Evolutionary conservation across 2,888 invertebrate genomes (phyloP), one percentile per base, ranked within the genome.

Genomic region (Noctuana brunneofusca): DNA sequence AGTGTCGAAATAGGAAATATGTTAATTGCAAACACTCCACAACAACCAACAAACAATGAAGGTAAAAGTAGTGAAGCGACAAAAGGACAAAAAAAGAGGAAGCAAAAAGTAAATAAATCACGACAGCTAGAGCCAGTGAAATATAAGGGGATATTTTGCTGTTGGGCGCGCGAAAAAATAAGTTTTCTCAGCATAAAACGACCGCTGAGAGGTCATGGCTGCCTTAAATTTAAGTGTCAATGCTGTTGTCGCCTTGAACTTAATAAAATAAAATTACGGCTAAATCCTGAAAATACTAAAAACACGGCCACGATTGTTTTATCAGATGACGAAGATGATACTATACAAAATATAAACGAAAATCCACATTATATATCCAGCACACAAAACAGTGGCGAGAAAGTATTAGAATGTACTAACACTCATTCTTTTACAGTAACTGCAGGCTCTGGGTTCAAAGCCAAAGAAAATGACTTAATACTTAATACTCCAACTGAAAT

Each of bases 241-340:
- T 86, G 86, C 69, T 86, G 86, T 58, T 86, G 86, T 70, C 73
- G 68, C 3, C 11, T 57, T 2, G 64, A 70, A 35, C 69, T 78
- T 1, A 32, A 35, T 22, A 35, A 35, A 18, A 20, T 38, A 8
- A 41, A n/a, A 30, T 2, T 27, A 20, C 12, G 9, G 20, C 9
- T 46, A 1, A 20, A 12, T 0, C 1, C 14, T 8, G 24, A 27
- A 14, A 24, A 16, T 16, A 50, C 14, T 3, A 43, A 43, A 8
- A 18, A 27, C 12, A 20, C 6, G 27, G 14, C 49, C n/a, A 41
- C 59, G 8, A 59, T 59, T 43, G 43, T 59, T 9, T 50, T 59
- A 6, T 59, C 58, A 14, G 52, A 59, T 43, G 55, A 62, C 14
- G 62, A 55, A 6, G 60, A 55, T 12, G 8, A 11, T 24, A 18